Conservation (phyloP, 2,113 vertebrate genomes). For the Ranitomeya imitator region DNA sequence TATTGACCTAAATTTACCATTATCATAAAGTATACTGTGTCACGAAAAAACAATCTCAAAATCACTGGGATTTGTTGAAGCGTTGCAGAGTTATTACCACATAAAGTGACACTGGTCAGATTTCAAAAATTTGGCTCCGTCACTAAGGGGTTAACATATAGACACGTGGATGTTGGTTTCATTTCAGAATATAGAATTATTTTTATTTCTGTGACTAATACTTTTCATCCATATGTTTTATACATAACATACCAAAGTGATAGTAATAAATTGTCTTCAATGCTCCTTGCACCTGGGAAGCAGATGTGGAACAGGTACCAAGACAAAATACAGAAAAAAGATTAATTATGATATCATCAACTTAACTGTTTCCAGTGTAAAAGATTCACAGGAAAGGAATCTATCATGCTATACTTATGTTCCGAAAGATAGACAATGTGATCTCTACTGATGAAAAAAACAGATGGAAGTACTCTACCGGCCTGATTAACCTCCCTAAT, state of each 20-base stretch:
- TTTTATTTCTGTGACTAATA: conserved; percentile 19
- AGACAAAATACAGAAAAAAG: background rate
- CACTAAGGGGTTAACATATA: too few species aligned
- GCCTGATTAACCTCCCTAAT: background rate
- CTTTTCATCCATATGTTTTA: conserved; percentile 3
- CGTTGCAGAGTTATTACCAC: too few species aligned
- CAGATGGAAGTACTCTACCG: background rate
- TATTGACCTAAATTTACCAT: too few species aligned
- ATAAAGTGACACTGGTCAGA: too few species aligned
- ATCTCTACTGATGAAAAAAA: background rate
- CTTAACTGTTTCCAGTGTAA: conserved; percentile 12
- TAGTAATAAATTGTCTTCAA: conserved; percentile 14
- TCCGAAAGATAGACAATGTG: background rate
- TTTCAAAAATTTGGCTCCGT: too few species aligned
- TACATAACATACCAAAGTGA: conserved; percentile 18
- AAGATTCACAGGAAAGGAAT: background rate
- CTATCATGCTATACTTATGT: background rate
- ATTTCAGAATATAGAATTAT: background rate
- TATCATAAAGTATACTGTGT: too few species aligned
- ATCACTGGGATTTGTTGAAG: too few species aligned
- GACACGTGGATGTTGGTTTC: background rate
- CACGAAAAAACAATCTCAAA: too few species aligned
- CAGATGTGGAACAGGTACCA: conserved; percentile 16
- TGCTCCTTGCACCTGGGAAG: background rate
- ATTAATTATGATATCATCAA: background rate